A percentile compares a stretch with the other conserved stretches of the same genome.
Evolutionary conservation across 2,113 vertebrate genomes (phyloP).

Genomic region (Oceanites oceanicus): DNA sequence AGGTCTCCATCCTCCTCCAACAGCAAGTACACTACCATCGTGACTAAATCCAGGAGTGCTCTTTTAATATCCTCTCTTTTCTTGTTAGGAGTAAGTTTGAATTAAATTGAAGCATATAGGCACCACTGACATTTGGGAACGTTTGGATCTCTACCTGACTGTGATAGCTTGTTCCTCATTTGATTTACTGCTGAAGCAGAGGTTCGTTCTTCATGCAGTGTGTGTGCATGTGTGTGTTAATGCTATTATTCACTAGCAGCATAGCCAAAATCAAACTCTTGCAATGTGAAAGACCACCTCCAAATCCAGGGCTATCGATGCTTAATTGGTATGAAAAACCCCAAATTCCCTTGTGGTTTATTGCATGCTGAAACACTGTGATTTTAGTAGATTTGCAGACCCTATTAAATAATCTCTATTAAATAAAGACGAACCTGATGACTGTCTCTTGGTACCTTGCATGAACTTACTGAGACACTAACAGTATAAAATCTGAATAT

Average conservation of each 20-base stretch:
- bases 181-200: not conserved
- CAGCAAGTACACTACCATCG: accelerated
- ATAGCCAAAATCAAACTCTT: not conserved
- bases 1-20: not conserved
- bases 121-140: not conserved
- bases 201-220: not conserved
- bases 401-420: not conserved
- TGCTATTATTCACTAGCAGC: not conserved
- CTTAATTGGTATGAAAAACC: not conserved
- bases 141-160: not conserved
- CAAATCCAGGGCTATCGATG: not conserved
- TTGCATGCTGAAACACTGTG: not conserved
- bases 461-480: not conserved
- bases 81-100: not conserved
- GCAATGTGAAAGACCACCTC: not conserved
- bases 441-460: not conserved
- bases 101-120: not conserved
- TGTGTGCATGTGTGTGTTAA: not conserved
- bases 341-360: not conserved
- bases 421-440: not conserved
- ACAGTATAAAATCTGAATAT: not conserved
- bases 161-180: not conserved
- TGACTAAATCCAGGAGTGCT: not conserved
- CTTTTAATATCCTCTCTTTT: not conserved
- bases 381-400: not conserved